Percentiles rank a stretch among this genome's conserved stretches.
These are phyloP conservation scores for Leptodactylus fuscus DNA, from an alignment of 2,113 vertebrate species.

Conservation along the genomic window DNA sequence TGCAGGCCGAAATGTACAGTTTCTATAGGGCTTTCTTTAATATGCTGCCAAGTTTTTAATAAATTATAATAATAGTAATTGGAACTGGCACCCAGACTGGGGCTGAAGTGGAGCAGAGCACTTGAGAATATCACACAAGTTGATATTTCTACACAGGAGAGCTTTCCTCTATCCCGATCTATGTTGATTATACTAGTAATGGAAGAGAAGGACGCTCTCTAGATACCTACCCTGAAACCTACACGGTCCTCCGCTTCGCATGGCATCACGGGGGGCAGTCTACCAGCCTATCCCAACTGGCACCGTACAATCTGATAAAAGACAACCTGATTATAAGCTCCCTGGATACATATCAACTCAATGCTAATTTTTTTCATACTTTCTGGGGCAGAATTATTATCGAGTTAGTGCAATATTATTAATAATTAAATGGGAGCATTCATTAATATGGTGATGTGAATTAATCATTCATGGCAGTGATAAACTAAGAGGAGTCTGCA, in stretches of 20 bases:
- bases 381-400: constrained; percentile 44
- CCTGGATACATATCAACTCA: neutral
- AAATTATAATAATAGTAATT: constrained; percentile 28
- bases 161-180: neutral
- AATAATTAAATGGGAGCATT: constrained; percentile 38
- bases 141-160: neutral
- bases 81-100: neutral
- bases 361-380: neutral
- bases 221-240: neutral
- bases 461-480: constrained; percentile 33
- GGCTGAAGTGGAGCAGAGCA: neutral
- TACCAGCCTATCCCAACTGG: neutral
- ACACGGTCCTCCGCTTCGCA: neutral
- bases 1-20: neutral
- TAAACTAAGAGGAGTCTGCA: neutral
- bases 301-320: constrained; percentile 24
- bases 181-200: neutral
- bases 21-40: neutral
- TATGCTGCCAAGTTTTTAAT: neutral
- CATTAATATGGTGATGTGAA: constrained; percentile 38
- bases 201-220: neutral
- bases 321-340: neutral
- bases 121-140: constrained; percentile 10
- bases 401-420: constrained; percentile 18
- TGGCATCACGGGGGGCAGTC: neutral